phyloP scores from a whole-genome alignment of 2,797 vertebrate species.

The Sorex maritimensis region DNA sequence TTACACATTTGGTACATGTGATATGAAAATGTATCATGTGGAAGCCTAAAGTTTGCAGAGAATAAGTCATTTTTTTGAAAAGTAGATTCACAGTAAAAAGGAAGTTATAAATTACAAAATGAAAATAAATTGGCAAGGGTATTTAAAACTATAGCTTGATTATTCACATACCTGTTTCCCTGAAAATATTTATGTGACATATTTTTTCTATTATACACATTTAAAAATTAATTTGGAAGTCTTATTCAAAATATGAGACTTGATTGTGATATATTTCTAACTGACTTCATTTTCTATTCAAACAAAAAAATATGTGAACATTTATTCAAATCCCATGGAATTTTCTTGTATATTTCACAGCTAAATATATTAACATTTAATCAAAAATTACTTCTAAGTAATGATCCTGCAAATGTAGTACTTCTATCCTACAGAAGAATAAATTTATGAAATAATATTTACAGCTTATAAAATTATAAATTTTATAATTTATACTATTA shows the following conservation, averaged over 20 bases:
- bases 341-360: slow-evolving; percentile 33
- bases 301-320: not conserved
- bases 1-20: slow-evolving; percentile 82
- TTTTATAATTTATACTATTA: too few species aligned
- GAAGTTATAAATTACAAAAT: slow-evolving; percentile 70
- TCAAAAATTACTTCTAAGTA: slow-evolving; percentile 50
- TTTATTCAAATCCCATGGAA: slow-evolving; percentile 30
- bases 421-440: slow-evolving; percentile 45
- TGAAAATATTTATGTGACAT: slow-evolving; percentile 67
- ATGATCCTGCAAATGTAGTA: not conserved
- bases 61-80: slow-evolving; percentile 72
- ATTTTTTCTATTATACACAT: slow-evolving; percentile 73
- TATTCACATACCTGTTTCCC: not conserved
- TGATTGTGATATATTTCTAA: slow-evolving; percentile 76
- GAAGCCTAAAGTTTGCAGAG: slow-evolving; percentile 81
- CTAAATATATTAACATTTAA: slow-evolving; percentile 32
- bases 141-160: slow-evolving; percentile 82
- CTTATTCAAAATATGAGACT: slow-evolving; percentile 61
- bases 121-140: slow-evolving; percentile 74
- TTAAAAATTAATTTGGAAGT: slow-evolving; percentile 76
- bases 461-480: too few species aligned
- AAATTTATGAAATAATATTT: slow-evolving; percentile 43
- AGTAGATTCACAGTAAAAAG: slow-evolving; percentile 47
- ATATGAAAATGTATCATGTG: slow-evolving; percentile 72
- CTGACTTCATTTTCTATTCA: slow-evolving; percentile 70